Evolutionary conservation across 1,140 invertebrate species (phyloP), one percentile per base, ranked within the genome.

Genomic region (Cydia amplana): DNA sequence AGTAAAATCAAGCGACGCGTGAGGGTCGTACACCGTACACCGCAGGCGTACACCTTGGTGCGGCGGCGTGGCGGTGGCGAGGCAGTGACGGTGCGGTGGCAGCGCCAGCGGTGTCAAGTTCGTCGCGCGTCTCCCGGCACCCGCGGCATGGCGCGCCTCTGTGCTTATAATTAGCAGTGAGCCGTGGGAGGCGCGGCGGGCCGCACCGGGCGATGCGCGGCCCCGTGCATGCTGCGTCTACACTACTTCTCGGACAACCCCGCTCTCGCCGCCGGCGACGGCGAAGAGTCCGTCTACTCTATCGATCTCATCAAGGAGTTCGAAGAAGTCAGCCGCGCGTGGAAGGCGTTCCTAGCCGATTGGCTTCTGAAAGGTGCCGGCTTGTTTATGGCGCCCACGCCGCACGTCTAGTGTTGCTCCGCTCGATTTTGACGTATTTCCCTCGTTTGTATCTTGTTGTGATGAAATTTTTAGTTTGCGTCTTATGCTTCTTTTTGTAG

Each of bases 271-370:
- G 93, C 83, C 84, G 88, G 82, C 85, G 87, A 88, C 79, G 95
- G 95, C 86, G 94, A 94, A 73, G 94, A 94, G 75, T 86, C 87
- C 80, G 95, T 96, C 80, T 96, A 97, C 91, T 95, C 95, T 32
- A 93, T 96, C 83, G 96, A 97, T 87, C 95, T 97, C 83, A 97
- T 97, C 91, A 97, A 97, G 93, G 97, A 97, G 88, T 97, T 97
- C 90, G 96, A 97, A 80, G 93, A 95, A 55, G 94, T 96, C 82
- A 95, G 96, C 79, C 95, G 95, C 72, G 94, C 94, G 32, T 95
- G 96, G 94, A 96, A 96, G 87, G 94, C 95, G 82, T 95, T 95
- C 89, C 94, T 97, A 76, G 94, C 95, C 75, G 95, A 96, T 87
- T 93, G 95, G 80, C 93, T 97, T 20, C 94, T 95, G 82, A 94